Evolutionary conservation across 1,140 invertebrate species (phyloP), one percentile per base, ranked within the genome.

Genomic region (Bombus difficillimus): DNA sequence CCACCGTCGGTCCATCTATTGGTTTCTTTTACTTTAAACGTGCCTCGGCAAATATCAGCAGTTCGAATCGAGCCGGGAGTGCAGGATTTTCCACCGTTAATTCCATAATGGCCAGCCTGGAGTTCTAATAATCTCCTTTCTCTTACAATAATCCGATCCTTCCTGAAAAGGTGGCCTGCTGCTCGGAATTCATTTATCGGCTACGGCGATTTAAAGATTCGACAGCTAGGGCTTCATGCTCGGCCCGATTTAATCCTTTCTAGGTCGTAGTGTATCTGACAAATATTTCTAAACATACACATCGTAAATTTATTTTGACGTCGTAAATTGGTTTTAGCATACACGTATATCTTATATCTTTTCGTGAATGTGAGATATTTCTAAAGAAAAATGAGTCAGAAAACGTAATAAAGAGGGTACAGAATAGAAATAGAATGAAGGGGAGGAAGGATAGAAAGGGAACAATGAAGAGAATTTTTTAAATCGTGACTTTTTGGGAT

Each of bases 11-110:
- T 28, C 47, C 34, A 57, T 59, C 77, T 81, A 85, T 85, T 69
- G 77, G 77, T 85, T 85, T 85, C 73, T 73, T 78, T 73, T 81
- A 64, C 66, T 85, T 79, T 74, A 73, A 81, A 73, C 83, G 77
- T 81, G 77, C 83, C 83, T 53, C 34, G 69, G 83, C 77, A 85
- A 85, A 81, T 81, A 85, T 85, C 83, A 81, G 41, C 10, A 6
- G 34, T 53, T 22, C 18, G 47, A 53, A 53, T 53, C 75, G 64
- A 57, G 32, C 77, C 68, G 76, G 57, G 77, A 59, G 64, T 57
- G 64, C 74, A 59, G 59, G 39, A 81, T 81, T 81, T 64, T 32
- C 39, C 83, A 34, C 5, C 57, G 83, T 62, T 85, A 81, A 85
- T 81, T 85, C 77, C 69, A 57, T 85, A 85, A 85, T 85, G 83